Conservation (phyloP, 2,797 vertebrate species). For the Mus spretus region DNA sequence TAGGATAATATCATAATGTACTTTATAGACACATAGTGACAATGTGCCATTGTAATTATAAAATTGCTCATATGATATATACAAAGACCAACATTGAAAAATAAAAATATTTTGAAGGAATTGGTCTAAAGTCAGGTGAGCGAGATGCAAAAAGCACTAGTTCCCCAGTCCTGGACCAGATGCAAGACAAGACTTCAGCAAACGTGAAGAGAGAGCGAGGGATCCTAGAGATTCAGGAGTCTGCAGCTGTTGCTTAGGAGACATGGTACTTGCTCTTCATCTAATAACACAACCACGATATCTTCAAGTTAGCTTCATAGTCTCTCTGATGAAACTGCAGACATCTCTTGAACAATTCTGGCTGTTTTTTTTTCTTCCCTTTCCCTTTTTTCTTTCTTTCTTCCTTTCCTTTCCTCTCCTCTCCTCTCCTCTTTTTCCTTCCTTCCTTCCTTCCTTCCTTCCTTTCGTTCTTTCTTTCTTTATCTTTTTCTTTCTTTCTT, state of each 20-base stretch:
- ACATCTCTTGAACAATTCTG: neutral
- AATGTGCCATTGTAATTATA: neutral
- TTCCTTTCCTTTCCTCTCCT: too few species aligned
- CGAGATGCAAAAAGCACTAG: rapidly evolving
- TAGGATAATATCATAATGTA: neutral
- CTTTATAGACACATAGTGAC: neutral
- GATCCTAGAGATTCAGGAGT: neutral
- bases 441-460: too few species aligned
- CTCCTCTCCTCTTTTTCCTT: too few species aligned
- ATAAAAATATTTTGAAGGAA: neutral
- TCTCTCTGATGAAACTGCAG: too few species aligned
- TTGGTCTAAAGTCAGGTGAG: neutral
- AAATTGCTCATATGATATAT: neutral
- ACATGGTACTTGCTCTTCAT: rapidly evolving
- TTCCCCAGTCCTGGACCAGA: too few species aligned
- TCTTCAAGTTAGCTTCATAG: neutral
- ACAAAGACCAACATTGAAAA: neutral
- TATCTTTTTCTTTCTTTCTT: too few species aligned
- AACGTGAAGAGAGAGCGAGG: neutral
- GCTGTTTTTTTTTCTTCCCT: constrained; percentile 28
- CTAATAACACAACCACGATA: neutral
- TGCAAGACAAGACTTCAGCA: neutral
- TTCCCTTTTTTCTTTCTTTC: too few species aligned
- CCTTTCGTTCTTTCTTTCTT: too few species aligned
- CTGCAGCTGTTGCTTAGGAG: neutral